A percentile compares a stretch with the other conserved stretches of the same genome.
Conservation (phyloP, 2,888 invertebrate species). For the Blastobasis lacticolella region DNA sequence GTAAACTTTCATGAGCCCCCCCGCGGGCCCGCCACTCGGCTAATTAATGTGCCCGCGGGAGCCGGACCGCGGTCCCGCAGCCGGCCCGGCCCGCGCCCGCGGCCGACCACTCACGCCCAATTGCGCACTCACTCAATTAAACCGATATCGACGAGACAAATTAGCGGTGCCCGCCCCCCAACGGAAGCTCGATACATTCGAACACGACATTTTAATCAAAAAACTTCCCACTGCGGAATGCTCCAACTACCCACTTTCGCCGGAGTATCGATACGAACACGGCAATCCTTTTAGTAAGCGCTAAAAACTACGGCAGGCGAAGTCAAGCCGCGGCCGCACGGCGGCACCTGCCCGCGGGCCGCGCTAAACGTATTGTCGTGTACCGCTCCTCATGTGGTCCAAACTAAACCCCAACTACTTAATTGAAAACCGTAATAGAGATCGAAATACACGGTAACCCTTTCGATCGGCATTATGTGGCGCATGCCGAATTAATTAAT, state of each 20-base stretch:
- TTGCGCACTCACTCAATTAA: constrained; percentile 17
- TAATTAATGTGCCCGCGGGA: constrained; percentile 70
- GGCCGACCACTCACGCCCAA: constrained; percentile 10
- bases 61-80: constrained; percentile 39
- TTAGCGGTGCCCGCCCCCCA: too few species aligned
- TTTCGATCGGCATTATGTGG: constrained; percentile 48
- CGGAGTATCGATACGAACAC: constrained; percentile 59
- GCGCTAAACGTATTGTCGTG: constrained; percentile 68
- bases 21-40: constrained; percentile 37
- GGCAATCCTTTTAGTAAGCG: constrained; percentile 68
- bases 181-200: constrained; percentile 4
- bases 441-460: constrained; percentile 62
- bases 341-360: constrained; percentile 26
- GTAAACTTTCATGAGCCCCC: constrained; percentile 70
- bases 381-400: constrained; percentile 53
- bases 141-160: constrained; percentile 4
- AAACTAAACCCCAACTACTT: constrained; percentile 65
- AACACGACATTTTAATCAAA: constrained; percentile 12
- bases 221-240: constrained; percentile 14
- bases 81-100: constrained; percentile 25
- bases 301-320: constrained; percentile 56
- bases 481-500: constrained; percentile 44
- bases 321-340: constrained; percentile 49
- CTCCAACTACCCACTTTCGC: constrained; percentile 28
- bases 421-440: constrained; percentile 68